Evolutionary conservation across 2,797 vertebrate genomes (phyloP).

Genomic region (Pseudochirops cupreus): DNA sequence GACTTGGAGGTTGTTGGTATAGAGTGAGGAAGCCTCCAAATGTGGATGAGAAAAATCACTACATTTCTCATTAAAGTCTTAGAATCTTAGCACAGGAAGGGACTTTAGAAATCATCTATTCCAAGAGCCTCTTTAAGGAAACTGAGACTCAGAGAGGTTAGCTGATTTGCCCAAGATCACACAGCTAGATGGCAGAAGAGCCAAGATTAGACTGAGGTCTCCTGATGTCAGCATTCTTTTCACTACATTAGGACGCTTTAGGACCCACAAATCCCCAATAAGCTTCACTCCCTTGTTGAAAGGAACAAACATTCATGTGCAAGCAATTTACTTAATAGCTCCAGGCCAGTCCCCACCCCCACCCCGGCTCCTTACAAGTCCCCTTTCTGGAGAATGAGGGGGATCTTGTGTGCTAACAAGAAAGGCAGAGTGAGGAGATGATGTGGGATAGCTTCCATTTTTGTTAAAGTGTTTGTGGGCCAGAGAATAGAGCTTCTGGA

Average conservation of each 20-base stretch:
- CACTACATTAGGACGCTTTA: conserved; percentile 21
- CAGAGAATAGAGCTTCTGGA: conserved; percentile 59
- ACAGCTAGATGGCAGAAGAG: conserved; percentile 10
- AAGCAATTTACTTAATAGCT: conserved; percentile 84
- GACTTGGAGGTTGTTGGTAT: not conserved
- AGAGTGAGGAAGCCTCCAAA: not conserved
- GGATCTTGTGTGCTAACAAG: conserved; percentile 68
- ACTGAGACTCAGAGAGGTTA: conserved; percentile 24
- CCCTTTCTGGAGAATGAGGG: conserved; percentile 71
- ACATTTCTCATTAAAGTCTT: conserved; percentile 29
- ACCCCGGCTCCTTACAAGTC: conserved; percentile 66
- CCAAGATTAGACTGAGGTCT: not conserved
- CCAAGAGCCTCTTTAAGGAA: conserved; percentile 35
- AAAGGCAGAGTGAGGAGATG: conserved; percentile 66
- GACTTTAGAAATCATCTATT: conserved; percentile 10
- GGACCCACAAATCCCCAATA: conserved; percentile 67
- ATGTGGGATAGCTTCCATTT: conserved; percentile 69
- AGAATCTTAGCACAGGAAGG: conserved; percentile 14
- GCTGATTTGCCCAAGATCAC: not conserved
- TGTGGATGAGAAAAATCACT: conserved; percentile 2
- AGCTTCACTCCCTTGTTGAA: conserved; percentile 77
- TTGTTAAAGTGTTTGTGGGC: conserved; percentile 61
- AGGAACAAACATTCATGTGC: conserved; percentile 77
- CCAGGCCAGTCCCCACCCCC: conserved; percentile 64
- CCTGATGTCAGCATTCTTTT: not conserved